Conservation (phyloP, 1,140 invertebrate genomes). For the Atta cephalotes region DNA sequence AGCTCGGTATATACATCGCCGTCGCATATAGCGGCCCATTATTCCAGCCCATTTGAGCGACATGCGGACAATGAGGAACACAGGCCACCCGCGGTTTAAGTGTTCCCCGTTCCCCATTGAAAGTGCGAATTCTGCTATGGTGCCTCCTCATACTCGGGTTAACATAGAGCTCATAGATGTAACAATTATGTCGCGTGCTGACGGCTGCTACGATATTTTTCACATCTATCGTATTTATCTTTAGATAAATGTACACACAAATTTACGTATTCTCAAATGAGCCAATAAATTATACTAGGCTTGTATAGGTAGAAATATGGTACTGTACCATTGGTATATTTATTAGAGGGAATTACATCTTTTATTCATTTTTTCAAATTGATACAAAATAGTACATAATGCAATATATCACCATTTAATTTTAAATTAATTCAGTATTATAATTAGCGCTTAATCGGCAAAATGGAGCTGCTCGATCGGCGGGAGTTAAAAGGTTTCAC, state of each 20-base stretch:
- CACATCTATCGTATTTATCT: slow-evolving; percentile 25
- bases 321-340: neutral
- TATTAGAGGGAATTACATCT: slow-evolving; percentile 29
- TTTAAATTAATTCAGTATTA: slow-evolving; percentile 22
- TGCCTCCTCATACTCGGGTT: slow-evolving; percentile 1
- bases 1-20: slow-evolving; percentile 55
- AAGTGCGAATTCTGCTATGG: slow-evolving; percentile 70
- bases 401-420: neutral
- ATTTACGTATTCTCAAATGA: neutral
- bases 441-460: slow-evolving; percentile 28
- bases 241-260: slow-evolving; percentile 6
- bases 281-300: slow-evolving; percentile 20
- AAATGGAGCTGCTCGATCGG: neutral
- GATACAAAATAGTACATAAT: neutral
- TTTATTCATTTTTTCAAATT: neutral
- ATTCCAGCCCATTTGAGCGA: slow-evolving; percentile 72
- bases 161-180: slow-evolving; percentile 61
- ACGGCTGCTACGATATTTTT: slow-evolving; percentile 11
- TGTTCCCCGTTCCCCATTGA: slow-evolving; percentile 56
- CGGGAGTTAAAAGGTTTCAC: slow-evolving; percentile 34
- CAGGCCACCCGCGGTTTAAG: slow-evolving; percentile 72
- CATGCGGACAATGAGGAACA: slow-evolving; percentile 75
- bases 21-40: slow-evolving; percentile 69
- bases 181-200: slow-evolving; percentile 58
- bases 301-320: neutral